Conservation (phyloP, 2,888 invertebrate species). For the Rugalucina vietnamica region DNA sequence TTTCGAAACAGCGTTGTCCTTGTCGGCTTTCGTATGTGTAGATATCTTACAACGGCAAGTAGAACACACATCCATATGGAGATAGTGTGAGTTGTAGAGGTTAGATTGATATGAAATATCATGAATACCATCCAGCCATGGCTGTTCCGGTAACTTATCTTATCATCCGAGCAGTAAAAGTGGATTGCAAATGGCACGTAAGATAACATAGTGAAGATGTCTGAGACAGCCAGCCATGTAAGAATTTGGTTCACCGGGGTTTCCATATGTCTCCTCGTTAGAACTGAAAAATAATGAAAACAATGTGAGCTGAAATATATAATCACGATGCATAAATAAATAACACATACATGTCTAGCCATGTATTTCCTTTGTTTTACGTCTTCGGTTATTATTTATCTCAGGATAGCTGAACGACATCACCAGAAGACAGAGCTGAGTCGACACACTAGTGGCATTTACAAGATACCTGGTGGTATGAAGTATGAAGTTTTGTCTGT, state of each 20-base stretch:
- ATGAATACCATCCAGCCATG: slow-evolving; percentile 83
- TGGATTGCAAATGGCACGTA: slow-evolving; percentile 96
- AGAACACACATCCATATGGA: slow-evolving; percentile 97
- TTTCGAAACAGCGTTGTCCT: slow-evolving; percentile 86
- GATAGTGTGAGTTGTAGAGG: slow-evolving; percentile 94
- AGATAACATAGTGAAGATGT: slow-evolving; percentile 93
- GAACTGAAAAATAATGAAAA: slow-evolving; percentile 84
- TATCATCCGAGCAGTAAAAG: slow-evolving; percentile 76
- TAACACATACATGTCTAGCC: too few relatives aligned
- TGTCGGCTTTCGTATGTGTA: slow-evolving; percentile 89
- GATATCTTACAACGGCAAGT: slow-evolving; percentile 94
- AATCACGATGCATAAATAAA: too few relatives aligned
- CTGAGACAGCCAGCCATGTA: slow-evolving; percentile 93
- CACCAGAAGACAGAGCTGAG: too few relatives aligned
- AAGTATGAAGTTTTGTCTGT: too few relatives aligned
- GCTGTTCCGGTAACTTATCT: slow-evolving; percentile 76
- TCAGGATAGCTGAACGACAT: too few relatives aligned
- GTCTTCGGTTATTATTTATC: too few relatives aligned
- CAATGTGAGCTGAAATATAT: too few relatives aligned
- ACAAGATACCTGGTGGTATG: too few relatives aligned
- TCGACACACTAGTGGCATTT: too few relatives aligned
- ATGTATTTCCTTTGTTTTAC: too few relatives aligned
- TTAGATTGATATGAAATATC: slow-evolving; percentile 93
- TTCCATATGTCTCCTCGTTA: slow-evolving; percentile 92
- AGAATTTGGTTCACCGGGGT: slow-evolving; percentile 96